Conservation (phyloP, 2,888 invertebrate genomes). For the Phalangium opilio region DNA sequence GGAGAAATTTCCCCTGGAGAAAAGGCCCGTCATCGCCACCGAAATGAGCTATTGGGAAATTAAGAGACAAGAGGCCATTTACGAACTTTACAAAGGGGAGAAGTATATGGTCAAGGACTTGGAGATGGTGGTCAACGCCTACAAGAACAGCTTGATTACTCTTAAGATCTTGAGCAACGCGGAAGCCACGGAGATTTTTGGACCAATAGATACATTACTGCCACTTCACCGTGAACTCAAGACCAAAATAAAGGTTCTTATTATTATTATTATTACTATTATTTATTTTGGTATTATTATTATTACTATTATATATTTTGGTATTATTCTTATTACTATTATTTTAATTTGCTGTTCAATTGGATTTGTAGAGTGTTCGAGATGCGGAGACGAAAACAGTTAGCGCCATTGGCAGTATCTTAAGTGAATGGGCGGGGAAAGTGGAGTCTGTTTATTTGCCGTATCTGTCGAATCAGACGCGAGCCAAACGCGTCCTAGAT, state of each 20-base stretch:
- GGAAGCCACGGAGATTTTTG: not conserved
- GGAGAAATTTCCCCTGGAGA: no score
- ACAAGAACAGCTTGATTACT: not conserved
- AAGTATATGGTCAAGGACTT: not conserved
- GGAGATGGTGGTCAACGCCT: not conserved
- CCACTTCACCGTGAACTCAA: not conserved
- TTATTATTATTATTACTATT: no score
- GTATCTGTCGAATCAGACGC: not conserved
- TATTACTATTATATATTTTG: no score
- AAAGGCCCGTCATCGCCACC: no score
- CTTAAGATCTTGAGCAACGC: not conserved
- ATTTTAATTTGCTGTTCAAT: no score
- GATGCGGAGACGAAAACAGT: no score
- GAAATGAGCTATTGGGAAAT: not conserved
- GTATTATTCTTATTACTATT: no score
- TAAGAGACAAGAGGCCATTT: slow-evolving; percentile 1
- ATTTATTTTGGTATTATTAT: no score
- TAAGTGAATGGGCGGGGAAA: no score
- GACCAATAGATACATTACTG: not conserved
- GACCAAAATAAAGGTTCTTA: no score
- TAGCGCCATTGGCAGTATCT: no score
- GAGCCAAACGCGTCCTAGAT: not conserved
- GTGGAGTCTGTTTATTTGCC: not conserved
- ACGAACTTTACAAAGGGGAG: not conserved
- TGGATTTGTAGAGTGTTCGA: no score